Conservation (phyloP, 2,888 invertebrate genomes). For the Latheticus oryzae region DNA sequence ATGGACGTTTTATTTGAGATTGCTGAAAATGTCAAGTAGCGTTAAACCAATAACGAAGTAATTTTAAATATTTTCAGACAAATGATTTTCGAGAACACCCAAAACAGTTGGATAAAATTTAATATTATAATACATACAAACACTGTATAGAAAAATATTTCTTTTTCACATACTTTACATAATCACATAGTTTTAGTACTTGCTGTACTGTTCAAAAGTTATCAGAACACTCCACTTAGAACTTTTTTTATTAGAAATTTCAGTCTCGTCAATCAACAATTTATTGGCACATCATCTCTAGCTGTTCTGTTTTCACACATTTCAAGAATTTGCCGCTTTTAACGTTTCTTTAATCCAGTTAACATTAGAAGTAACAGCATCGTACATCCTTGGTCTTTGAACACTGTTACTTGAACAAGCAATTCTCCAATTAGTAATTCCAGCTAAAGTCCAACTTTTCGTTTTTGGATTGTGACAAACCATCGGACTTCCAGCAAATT, state of each 20-base stretch:
- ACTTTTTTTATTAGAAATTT: constrained; percentile 7
- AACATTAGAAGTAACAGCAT: constrained; percentile 83
- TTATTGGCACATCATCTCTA: constrained; percentile 34
- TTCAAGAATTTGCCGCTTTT: constrained; percentile 59
- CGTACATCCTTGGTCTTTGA: constrained; percentile 85
- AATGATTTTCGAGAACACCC: no score
- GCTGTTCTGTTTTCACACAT: neutral
- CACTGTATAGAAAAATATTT: no score
- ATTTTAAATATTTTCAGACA: no score
- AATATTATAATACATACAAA: no score
- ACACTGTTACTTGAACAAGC: constrained; percentile 83
- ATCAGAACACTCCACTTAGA: neutral
- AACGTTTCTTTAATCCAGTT: constrained; percentile 88
- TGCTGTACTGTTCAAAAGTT: no score
- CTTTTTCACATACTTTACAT: no score
- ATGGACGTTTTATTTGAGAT: no score
- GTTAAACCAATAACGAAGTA: no score
- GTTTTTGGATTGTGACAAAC: constrained; percentile 80
- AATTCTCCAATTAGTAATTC: constrained; percentile 87
- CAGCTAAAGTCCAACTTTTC: constrained; percentile 82
- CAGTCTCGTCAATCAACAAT: constrained; percentile 25
- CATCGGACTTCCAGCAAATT: constrained; percentile 88
- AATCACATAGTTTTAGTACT: no score
- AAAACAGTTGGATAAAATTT: no score
- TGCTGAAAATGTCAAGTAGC: no score